Conservation (phyloP, 2,888 invertebrate genomes). For the Pemphredon lugubris region DNA sequence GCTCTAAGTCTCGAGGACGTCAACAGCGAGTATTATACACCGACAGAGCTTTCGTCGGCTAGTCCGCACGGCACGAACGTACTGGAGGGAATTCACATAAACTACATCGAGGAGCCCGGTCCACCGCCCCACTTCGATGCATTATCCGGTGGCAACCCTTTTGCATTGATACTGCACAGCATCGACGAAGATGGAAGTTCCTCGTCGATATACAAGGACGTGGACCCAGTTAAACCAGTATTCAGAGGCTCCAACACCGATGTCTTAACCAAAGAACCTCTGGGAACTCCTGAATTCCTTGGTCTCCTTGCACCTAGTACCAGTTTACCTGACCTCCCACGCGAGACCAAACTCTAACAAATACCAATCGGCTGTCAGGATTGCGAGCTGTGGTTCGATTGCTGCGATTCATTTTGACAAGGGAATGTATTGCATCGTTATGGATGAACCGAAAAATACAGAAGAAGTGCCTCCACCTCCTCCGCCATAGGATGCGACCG, state of each 20-base stretch:
- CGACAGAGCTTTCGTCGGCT: slow-evolving; percentile 86
- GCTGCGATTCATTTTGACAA: background rate
- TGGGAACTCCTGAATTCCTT: slow-evolving; percentile 66
- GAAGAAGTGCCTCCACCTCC: slow-evolving; percentile 53
- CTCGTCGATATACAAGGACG: slow-evolving; percentile 58
- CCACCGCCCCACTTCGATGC: slow-evolving; percentile 52
- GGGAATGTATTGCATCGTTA: slow-evolving; percentile 40
- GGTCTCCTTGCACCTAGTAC: slow-evolving; percentile 74
- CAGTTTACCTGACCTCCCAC: slow-evolving; percentile 77
- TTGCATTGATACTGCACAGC: slow-evolving; percentile 58
- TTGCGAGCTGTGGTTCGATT: slow-evolving; percentile 6
- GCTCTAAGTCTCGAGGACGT: slow-evolving; percentile 83
- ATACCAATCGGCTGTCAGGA: background rate
- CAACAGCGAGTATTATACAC: slow-evolving; percentile 89
- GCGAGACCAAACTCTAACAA: slow-evolving; percentile 71
- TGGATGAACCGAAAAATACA: slow-evolving; percentile 18
- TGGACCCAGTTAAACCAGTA: slow-evolving; percentile 78
- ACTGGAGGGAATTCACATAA: slow-evolving; percentile 85
- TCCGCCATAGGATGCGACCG: slow-evolving; percentile 22
- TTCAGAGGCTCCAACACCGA: slow-evolving; percentile 83
- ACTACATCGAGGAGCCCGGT: slow-evolving; percentile 84
- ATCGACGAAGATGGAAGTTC: slow-evolving; percentile 70
- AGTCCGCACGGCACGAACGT: slow-evolving; percentile 73
- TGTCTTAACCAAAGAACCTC: slow-evolving; percentile 79
- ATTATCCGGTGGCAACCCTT: slow-evolving; percentile 36